Conservation (phyloP, 2,113 vertebrate species). For the Polyodon spathula region DNA sequence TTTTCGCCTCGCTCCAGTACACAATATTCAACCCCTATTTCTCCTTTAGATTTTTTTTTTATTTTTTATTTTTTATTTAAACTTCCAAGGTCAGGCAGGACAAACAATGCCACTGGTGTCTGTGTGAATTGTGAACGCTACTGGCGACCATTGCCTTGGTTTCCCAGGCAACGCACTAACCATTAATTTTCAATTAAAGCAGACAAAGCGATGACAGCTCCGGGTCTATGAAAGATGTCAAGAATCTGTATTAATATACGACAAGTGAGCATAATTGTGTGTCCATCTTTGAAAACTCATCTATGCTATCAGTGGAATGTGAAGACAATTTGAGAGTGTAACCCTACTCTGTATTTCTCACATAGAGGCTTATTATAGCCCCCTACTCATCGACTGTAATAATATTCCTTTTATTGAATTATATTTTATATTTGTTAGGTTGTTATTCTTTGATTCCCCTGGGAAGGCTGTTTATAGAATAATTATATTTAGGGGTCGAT, state of each 20-base stretch:
- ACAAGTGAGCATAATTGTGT: slow-evolving; percentile 99
- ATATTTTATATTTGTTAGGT: too few species aligned
- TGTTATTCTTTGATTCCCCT: too few species aligned
- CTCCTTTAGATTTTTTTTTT: slow-evolving; percentile 49
- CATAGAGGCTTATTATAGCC: slow-evolving; percentile 42
- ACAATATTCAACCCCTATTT: slow-evolving; percentile 59
- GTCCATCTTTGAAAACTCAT: slow-evolving; percentile 73
- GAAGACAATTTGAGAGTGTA: slow-evolving; percentile 61
- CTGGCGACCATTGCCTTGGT: slow-evolving; percentile 81
- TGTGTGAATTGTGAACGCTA: slow-evolving; percentile 79
- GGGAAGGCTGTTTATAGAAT: too few species aligned
- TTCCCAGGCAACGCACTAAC: slow-evolving; percentile 96
- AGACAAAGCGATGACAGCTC: slow-evolving; percentile 99
- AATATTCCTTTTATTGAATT: slow-evolving; percentile 48
- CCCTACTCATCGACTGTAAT: slow-evolving; percentile 45
- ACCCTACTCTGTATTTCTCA: slow-evolving; percentile 42
- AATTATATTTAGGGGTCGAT: too few species aligned
- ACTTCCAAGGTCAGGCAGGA: slow-evolving; percentile 97
- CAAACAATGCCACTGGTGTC: slow-evolving; percentile 94
- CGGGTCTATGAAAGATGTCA: slow-evolving; percentile 98
- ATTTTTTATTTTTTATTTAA: slow-evolving; percentile 70
- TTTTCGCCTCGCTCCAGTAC: slow-evolving; percentile 43
- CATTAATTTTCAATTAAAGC: slow-evolving; percentile 99
- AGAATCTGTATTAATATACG: slow-evolving; percentile 99
- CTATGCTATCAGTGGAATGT: slow-evolving; percentile 64